Evolutionary conservation across 1,140 invertebrate genomes (phyloP).

Genomic region (Andrena cerasifolii): DNA sequence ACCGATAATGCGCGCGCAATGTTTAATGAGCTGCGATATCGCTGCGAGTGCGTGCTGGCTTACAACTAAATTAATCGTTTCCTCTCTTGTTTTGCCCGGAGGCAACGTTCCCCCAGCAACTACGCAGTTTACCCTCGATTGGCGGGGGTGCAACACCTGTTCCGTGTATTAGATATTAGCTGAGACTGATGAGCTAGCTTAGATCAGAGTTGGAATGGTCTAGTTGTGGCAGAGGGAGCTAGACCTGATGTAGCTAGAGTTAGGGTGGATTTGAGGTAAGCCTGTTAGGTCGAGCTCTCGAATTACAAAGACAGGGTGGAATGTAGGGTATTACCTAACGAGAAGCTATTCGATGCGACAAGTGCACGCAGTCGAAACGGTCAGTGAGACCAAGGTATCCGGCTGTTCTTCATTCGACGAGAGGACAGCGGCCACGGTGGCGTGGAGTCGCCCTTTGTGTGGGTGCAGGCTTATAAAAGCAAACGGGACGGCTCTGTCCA

Average conservation of each 20-base stretch:
- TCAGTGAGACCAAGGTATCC: background rate
- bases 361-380: background rate
- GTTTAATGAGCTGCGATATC: constrained; percentile 54
- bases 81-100: constrained; percentile 40
- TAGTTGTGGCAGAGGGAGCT: too few species aligned
- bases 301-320: too few species aligned
- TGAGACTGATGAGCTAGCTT: too few species aligned
- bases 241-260: too few species aligned
- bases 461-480: constrained; percentile 27
- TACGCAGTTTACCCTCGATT: background rate
- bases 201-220: too few species aligned
- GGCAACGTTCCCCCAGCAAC: background rate
- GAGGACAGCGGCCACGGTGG: too few species aligned
- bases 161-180: background rate
- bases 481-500: constrained; percentile 47
- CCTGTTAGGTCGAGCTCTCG: too few species aligned
- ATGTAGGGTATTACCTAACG: too few species aligned
- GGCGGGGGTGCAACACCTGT: background rate
- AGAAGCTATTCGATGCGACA: too few species aligned
- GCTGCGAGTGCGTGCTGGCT: constrained; percentile 15
- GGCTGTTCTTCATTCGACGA: background rate
- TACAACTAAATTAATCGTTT: constrained; percentile 44
- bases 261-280: too few species aligned
- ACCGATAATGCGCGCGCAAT: constrained; percentile 34
- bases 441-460: background rate